A percentile compares a stretch with the other conserved stretches of the same genome.
These are phyloP conservation scores for Neodiprion pinetum DNA, from an alignment of 1,140 invertebrate species.

Conservation along the genomic window DNA sequence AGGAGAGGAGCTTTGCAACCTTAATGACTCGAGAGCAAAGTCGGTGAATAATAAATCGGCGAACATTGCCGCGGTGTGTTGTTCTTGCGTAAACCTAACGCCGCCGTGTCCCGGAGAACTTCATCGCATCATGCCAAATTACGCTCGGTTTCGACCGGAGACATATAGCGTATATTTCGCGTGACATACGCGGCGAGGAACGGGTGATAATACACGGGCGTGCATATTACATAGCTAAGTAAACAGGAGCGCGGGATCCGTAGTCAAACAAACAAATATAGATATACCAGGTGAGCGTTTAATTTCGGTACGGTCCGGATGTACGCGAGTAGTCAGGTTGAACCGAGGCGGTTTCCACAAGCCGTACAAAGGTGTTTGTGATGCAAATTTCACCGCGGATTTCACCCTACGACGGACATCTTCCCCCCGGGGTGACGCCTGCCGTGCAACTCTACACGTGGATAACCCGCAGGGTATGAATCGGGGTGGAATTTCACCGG, in stretches of 20 bases:
- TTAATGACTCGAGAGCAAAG: not conserved
- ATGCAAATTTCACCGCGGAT: not conserved
- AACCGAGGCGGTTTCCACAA: too few relatives aligned
- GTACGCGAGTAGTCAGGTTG: not conserved
- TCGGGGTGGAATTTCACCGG: too few relatives aligned
- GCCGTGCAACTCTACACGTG: not conserved
- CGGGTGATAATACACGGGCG: too few relatives aligned
- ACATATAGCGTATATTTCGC: too few relatives aligned
- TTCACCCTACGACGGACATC: not conserved
- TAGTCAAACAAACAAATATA: too few relatives aligned
- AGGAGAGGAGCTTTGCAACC: not conserved
- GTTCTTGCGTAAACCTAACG: not conserved
- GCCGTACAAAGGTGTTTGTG: not conserved
- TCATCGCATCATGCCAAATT: too few relatives aligned
- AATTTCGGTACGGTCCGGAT: not conserved
- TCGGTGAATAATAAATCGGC: conserved; percentile 5
- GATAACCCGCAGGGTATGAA: not conserved
- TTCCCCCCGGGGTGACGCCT: too few relatives aligned
- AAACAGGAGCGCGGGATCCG: too few relatives aligned
- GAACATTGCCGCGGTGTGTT: not conserved
- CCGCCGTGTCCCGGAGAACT: too few relatives aligned
- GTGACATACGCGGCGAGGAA: too few relatives aligned
- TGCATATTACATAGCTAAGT: too few relatives aligned
- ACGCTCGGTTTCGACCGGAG: too few relatives aligned
- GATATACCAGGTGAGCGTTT: not conserved